Base-by-base conservation (phyloP, 2,797 vertebrate species). In the Eurystomus glaucurus region DNA sequence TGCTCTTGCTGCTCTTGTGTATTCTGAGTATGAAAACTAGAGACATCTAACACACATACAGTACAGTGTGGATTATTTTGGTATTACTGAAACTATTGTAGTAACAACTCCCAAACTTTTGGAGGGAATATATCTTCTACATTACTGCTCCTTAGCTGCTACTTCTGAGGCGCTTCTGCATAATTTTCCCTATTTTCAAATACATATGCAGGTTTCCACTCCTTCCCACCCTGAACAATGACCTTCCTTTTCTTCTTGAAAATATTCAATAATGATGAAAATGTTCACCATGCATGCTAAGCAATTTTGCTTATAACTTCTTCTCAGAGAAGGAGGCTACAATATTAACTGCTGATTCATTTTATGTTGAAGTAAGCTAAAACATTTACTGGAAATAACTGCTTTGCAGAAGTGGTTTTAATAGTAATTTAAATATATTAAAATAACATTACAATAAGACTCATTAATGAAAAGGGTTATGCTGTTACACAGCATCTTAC, bases 381-480 rank as follows among this genome's bases (percentile, higher is more conserved):
- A 60, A 5, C 19, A 68, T 51, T 78, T 75, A 68, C 55, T 94
- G 64, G 57, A 90, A 85, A 82, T 80, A 3, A 41, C 21, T 94
- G 62, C 41, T 58, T 37, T 91, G 20, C 86, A 17, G 46, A 91
- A 93, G 45, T 68, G 17, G 17, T 92, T 85, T 95, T 90, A 68
- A 66, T 60, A 71, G 46, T 79, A 35, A 81, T 51, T 91, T 79
- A 93, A 94, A 93, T 83, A 91, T 70, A 91, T 70, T 60, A 80
- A 93, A 81, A 82, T 33, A 72, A 5, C 35, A 84, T 54, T 84
- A 45, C 37, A 75, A 43, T 92, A 46, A 91, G 43, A 69, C 28
- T 48, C 41, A 12, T 33, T 92, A 94, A 88, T 55, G 66, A 90
- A 89, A 90, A 84, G 1, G 9, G 16, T 79, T 82, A 33, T 90